Evolutionary conservation across 30 jellyfish, hydroid and myxozoan genomes (phyloP).

Genomic region (Cassiopea xamachana): DNA sequence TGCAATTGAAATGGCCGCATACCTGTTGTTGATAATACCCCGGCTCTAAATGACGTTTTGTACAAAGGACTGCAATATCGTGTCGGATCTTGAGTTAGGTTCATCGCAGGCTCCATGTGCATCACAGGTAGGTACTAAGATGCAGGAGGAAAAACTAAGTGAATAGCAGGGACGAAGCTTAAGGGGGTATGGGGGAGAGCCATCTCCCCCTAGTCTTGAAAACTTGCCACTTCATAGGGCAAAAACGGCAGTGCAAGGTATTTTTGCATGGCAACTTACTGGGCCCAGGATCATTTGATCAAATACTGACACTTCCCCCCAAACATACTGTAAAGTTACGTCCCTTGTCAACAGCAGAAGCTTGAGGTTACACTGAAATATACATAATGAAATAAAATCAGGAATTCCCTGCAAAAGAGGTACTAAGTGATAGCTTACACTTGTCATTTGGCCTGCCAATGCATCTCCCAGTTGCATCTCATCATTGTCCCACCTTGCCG

Average conservation of each 20-base stretch:
- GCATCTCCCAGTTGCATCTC: slow-evolving; percentile 88
- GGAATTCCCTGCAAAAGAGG: too few species aligned
- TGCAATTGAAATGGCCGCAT: not conserved
- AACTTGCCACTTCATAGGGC: too few species aligned
- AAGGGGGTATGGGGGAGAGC: not conserved
- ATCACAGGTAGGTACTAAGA: slow-evolving; percentile 88
- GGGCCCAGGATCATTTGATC: too few species aligned
- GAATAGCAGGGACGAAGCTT: not conserved
- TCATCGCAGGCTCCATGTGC: slow-evolving; percentile 98
- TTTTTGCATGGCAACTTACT: too few species aligned
- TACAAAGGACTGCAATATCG: slow-evolving; percentile 82
- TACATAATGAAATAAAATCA: too few species aligned
- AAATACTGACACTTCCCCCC: too few species aligned
- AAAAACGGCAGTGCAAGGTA: too few species aligned
- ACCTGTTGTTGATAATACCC: slow-evolving; percentile 97
- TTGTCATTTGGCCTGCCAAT: slow-evolving; percentile 87
- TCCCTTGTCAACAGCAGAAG: too few species aligned
- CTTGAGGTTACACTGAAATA: too few species aligned
- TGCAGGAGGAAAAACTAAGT: not conserved
- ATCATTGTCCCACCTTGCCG: slow-evolving; percentile 96
- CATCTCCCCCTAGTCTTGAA: too few species aligned
- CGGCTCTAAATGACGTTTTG: slow-evolving; percentile 92
- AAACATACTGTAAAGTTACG: too few species aligned
- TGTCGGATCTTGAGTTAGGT: slow-evolving; percentile 78
- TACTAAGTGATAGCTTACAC: slow-evolving; percentile 52